phyloP scores from a whole-genome alignment of 30 jellyfish, hydroid and myxozoan genomes.

The Aurelia aurita complex sp. Pacific region DNA sequence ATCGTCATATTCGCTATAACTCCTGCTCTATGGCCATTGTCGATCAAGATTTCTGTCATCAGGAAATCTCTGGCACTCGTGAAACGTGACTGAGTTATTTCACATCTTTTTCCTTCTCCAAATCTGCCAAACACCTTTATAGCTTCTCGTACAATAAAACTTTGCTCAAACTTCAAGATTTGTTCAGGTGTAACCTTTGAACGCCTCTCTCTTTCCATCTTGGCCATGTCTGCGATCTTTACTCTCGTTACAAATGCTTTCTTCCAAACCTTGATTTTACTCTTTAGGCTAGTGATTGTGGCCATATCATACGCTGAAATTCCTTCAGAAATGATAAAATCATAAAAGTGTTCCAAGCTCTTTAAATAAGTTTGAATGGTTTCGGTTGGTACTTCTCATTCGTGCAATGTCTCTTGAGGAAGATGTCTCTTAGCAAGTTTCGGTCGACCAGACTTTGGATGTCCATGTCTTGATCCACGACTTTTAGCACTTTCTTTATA shows the following conservation, averaged over 20 bases:
- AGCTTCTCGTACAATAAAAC: constrained; percentile 13
- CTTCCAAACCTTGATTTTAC: constrained; percentile 38
- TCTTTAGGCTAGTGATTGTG: constrained; percentile 6
- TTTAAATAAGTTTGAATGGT: not conserved
- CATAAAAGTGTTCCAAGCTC: constrained; percentile 16
- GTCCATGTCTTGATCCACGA: constrained; percentile 2
- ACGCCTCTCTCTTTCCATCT: constrained; percentile 35
- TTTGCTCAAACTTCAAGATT: constrained; percentile 7
- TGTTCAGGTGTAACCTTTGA: constrained; percentile 21
- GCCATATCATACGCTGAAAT: constrained; percentile 1
- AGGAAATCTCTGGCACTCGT: constrained; percentile 33
- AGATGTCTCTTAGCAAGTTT: not conserved
- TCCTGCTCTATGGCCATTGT: constrained; percentile 49
- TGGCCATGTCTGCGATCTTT: constrained; percentile 38
- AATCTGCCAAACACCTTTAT: constrained; percentile 13
- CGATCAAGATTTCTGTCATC: constrained; percentile 30
- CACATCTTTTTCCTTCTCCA: not conserved
- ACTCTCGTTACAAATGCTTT: constrained; percentile 18
- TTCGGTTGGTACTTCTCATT: constrained; percentile 2
- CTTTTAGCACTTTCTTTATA: constrained; percentile 5
- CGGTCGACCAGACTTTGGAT: constrained; percentile 12
- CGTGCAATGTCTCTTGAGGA: constrained; percentile 19
- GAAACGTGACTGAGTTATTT: constrained; percentile 31
- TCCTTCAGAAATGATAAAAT: constrained; percentile 4
- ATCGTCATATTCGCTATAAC: constrained; percentile 43